A percentile compares a stretch with the other conserved stretches of the same genome.
phyloP scores from a whole-genome alignment of 2,888 invertebrate species.

The Chrysina gloriosa region DNA sequence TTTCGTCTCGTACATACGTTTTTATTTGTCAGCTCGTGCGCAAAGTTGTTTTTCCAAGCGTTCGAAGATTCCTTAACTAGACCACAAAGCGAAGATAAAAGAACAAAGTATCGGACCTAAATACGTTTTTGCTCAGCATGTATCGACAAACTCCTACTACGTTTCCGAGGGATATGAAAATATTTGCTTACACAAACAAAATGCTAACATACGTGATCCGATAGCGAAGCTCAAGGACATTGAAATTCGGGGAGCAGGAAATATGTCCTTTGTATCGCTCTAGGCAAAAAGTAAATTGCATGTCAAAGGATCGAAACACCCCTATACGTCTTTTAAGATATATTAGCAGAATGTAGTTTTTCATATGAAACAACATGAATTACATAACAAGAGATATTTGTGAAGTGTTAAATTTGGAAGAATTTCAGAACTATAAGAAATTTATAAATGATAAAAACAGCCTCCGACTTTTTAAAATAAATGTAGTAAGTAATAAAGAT shows the following conservation, averaged over 20 bases:
- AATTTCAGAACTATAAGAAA: too few relatives aligned
- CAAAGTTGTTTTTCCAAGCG: background rate
- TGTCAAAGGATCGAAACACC: background rate
- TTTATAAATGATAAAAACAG: too few relatives aligned
- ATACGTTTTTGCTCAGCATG: constrained; percentile 6
- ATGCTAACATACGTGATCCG: constrained; percentile 1
- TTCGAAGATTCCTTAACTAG: background rate
- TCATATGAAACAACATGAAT: too few relatives aligned
- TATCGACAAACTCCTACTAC: constrained; percentile 5
- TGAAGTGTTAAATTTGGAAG: too few relatives aligned
- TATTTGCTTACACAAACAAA: constrained; percentile 3
- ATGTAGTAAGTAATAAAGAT: too few relatives aligned
- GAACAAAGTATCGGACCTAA: constrained; percentile 22
- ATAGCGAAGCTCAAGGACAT: constrained; percentile 7
- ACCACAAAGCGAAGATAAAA: constrained; percentile 17
- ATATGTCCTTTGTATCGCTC: background rate
- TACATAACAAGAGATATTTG: too few relatives aligned
- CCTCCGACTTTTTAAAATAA: too few relatives aligned
- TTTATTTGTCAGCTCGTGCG: constrained; percentile 12
- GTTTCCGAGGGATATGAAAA: constrained; percentile 7
- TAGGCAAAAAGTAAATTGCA: background rate
- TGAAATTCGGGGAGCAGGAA: background rate
- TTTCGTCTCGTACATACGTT: background rate
- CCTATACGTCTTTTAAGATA: too few relatives aligned
- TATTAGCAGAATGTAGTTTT: too few relatives aligned